Evolutionary conservation across 2,797 vertebrate genomes (phyloP).

Genomic region (Sebastes vulpes): DNA sequence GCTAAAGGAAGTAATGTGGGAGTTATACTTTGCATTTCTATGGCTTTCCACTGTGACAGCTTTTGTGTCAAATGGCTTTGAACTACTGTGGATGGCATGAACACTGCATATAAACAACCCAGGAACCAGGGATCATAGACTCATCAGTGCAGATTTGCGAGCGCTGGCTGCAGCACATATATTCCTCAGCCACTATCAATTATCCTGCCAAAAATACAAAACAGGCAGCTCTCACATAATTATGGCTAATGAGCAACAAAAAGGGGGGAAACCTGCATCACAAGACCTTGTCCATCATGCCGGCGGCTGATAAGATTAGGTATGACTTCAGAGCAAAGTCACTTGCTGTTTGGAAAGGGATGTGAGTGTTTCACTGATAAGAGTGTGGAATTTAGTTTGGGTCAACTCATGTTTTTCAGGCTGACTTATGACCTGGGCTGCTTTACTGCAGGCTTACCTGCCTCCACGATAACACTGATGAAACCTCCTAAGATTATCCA

Average conservation of each 20-base stretch:
- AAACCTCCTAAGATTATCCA: slow-evolving; percentile 6
- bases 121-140: slow-evolving; percentile 44
- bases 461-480: not conserved
- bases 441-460: not conserved
- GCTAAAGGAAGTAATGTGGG: slow-evolving; percentile 35
- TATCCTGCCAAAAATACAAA: slow-evolving; percentile 42
- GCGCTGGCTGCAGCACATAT: slow-evolving; percentile 29
- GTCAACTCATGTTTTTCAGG: slow-evolving; percentile 7
- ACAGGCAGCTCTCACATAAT: slow-evolving; percentile 57
- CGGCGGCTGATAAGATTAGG: slow-evolving; percentile 64
- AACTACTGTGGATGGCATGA: slow-evolving; percentile 47
- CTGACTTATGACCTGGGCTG: slow-evolving; percentile 1
- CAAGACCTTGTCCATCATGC: slow-evolving; percentile 48
- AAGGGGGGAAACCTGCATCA: slow-evolving; percentile 60
- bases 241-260: slow-evolving; percentile 67
- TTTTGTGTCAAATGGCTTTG: slow-evolving; percentile 60
- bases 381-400: slow-evolving; percentile 15
- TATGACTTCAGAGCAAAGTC: slow-evolving; percentile 43
- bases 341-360: slow-evolving; percentile 8
- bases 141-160: slow-evolving; percentile 55
- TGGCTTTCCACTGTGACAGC: slow-evolving; percentile 38
- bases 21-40: slow-evolving; percentile 38
- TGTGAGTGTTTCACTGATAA: slow-evolving; percentile 25
- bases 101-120: slow-evolving; percentile 58
- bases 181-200: slow-evolving; percentile 53